Percentiles rank a stretch among this genome's conserved stretches.
These are phyloP conservation scores for Seira musarum DNA, from an alignment of 2,888 invertebrate genomes.

Conservation along the genomic window DNA sequence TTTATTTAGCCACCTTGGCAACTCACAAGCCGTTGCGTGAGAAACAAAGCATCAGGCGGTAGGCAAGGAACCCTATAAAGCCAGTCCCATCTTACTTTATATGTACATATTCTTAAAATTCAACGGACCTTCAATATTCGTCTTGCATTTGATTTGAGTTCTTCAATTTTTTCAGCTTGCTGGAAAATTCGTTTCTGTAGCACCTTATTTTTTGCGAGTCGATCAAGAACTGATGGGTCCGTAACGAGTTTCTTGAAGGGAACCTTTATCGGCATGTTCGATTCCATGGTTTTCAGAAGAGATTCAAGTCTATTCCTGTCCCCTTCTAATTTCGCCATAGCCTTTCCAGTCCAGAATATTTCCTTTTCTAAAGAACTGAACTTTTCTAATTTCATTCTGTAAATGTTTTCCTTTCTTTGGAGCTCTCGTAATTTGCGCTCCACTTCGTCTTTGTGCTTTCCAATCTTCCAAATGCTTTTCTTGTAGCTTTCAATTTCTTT, in stretches of 20 bases:
- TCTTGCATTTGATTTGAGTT: conserved; percentile 59
- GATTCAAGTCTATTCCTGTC: conserved; percentile 61
- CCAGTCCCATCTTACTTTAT: no score
- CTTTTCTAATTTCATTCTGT: conserved; percentile 59
- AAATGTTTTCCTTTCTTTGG: conserved; percentile 60
- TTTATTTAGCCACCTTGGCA: no score
- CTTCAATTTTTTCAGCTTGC: conserved; percentile 62
- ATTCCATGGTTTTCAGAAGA: conserved; percentile 60
- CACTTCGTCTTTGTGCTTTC: conserved; percentile 55
- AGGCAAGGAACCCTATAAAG: no score
- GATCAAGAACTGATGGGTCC: conserved; percentile 67
- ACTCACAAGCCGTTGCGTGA: no score
- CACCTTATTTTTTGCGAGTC: conserved; percentile 65
- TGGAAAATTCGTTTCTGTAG: conserved; percentile 62
- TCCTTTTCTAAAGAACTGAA: conserved; percentile 61
- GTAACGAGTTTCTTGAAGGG: conserved; percentile 65
- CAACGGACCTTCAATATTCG: conserved; percentile 57
- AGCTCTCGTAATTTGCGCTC: conserved; percentile 62
- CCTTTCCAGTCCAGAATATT: conserved; percentile 67
- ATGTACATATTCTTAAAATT: no score
- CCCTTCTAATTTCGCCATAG: conserved; percentile 66
- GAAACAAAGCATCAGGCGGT: no score
- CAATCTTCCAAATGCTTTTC: conserved; percentile 65
- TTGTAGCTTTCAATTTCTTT: conserved; percentile 63
- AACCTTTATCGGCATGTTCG: conserved; percentile 62